A percentile compares a stretch with the other conserved stretches of the same genome.
Conservation (phyloP, 1,140 invertebrate species). For the Bombus waltoni region DNA sequence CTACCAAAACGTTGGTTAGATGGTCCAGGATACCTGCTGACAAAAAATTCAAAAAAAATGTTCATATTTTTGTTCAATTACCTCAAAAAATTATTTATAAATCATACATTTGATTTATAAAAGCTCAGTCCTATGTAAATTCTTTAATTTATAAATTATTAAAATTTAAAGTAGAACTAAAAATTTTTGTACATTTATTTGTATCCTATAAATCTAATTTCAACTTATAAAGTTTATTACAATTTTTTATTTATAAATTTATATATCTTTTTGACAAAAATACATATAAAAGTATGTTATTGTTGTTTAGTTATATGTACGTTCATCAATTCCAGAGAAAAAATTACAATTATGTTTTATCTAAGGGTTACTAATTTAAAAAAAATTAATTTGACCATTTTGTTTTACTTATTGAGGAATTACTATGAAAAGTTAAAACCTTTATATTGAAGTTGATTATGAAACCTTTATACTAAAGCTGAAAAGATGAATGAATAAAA, state of each 20-base stretch:
- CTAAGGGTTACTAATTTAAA: not conserved
- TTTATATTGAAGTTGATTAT: not conserved
- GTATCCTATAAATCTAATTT: slow-evolving; percentile 13
- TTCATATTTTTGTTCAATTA: slow-evolving; percentile 31
- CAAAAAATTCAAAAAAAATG: slow-evolving; percentile 69
- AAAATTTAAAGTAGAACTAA: slow-evolving; percentile 29
- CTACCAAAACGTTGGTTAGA: slow-evolving; percentile 71
- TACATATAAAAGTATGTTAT: slow-evolving; percentile 14
- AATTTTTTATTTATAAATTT: not conserved
- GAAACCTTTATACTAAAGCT: slow-evolving; percentile 45
- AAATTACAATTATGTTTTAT: slow-evolving; percentile 16
- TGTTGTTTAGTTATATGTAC: slow-evolving; percentile 16
- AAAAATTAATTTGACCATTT: slow-evolving; percentile 5
- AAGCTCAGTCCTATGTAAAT: slow-evolving; percentile 2
- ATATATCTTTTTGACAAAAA: slow-evolving; percentile 10
- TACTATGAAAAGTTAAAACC: slow-evolving; percentile 28
- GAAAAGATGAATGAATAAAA: slow-evolving; percentile 57
- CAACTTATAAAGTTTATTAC: not conserved
- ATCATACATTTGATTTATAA: slow-evolving; percentile 14
- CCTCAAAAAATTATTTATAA: slow-evolving; percentile 13
- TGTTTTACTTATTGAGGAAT: slow-evolving; percentile 13
- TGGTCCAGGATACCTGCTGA: slow-evolving; percentile 78
- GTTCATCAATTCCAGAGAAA: slow-evolving; percentile 1
- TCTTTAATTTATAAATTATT: slow-evolving; percentile 3
- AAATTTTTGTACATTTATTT: slow-evolving; percentile 29